phyloP scores from a whole-genome alignment of 2,888 invertebrate genomes.

The Belgica antarctica region DNA sequence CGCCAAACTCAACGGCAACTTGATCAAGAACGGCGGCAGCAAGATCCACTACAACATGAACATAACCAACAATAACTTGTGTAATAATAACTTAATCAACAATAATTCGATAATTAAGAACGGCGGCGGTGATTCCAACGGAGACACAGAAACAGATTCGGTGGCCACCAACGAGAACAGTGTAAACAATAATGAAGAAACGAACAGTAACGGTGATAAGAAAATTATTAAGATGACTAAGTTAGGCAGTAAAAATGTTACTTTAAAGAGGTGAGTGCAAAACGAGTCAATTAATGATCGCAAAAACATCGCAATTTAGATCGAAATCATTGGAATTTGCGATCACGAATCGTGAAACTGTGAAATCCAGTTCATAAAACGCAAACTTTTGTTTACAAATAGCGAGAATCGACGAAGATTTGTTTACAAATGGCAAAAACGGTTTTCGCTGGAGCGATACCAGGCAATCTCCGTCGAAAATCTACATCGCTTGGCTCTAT shows the following conservation, averaged over 20 bases:
- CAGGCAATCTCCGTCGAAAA: too few species aligned
- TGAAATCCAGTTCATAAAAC: too few species aligned
- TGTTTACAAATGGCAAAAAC: too few species aligned
- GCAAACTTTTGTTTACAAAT: too few species aligned
- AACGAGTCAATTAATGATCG: too few species aligned
- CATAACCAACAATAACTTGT: conserved; percentile 34
- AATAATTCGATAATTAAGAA: conserved; percentile 40
- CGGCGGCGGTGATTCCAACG: neutral
- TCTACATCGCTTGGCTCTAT: too few species aligned
- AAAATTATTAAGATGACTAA: conserved; percentile 42
- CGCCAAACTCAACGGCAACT: conserved; percentile 21
- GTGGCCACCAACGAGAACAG: conserved; percentile 25
- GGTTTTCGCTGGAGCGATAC: too few species aligned
- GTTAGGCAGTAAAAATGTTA: conserved; percentile 40
- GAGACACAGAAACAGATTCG: conserved; percentile 27
- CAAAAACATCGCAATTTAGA: too few species aligned
- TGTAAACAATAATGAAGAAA: conserved; percentile 41
- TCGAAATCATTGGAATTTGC: too few species aligned
- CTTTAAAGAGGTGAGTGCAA: conserved; percentile 39
- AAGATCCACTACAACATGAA: conserved; percentile 38
- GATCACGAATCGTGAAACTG: too few species aligned
- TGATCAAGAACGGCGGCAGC: conserved; percentile 34
- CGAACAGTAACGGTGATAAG: conserved; percentile 34
- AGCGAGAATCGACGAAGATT: too few species aligned
- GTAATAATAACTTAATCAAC: conserved; percentile 33